Evolutionary conservation across 2,797 vertebrate genomes (phyloP).

Genomic region (Rhinella marina): DNA sequence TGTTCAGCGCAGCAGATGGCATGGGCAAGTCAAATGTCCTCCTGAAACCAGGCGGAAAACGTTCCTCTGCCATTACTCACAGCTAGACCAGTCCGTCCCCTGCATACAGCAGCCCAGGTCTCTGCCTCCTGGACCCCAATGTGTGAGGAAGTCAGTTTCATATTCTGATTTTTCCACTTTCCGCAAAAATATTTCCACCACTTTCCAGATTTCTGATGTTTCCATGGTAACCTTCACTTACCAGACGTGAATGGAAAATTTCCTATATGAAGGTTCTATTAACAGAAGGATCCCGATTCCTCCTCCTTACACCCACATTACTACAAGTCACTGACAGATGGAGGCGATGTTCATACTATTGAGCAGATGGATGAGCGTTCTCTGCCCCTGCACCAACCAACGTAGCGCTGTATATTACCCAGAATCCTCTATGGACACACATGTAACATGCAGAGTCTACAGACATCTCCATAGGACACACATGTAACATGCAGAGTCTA

Average conservation of each 20-base stretch:
- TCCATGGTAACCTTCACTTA: not conserved
- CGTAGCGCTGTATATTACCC: not conserved
- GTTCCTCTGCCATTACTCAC: too few relatives aligned
- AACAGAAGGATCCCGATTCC: constrained; percentile 5
- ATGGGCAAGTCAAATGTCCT: too few relatives aligned
- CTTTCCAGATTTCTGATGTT: not conserved
- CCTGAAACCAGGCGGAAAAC: too few relatives aligned
- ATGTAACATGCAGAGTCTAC: too few relatives aligned
- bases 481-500: not conserved
- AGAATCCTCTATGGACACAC: too few relatives aligned
- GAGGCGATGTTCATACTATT: not conserved
- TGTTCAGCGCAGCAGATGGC: too few relatives aligned
- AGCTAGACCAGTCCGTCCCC: not conserved
- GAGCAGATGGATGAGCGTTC: not conserved
- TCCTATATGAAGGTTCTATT: not conserved
- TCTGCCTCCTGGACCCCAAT: not conserved
- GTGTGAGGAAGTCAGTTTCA: not conserved
- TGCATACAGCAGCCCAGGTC: not conserved
- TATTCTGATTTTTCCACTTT: not conserved
- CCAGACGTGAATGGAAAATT: not conserved
- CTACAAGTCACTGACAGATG: constrained; percentile 14
- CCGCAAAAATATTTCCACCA: not conserved
- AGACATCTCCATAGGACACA: not conserved
- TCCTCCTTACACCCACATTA: not conserved
- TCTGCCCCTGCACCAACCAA: not conserved